phyloP scores from a whole-genome alignment of 2,888 invertebrate genomes.

The Folsomia candida region DNA sequence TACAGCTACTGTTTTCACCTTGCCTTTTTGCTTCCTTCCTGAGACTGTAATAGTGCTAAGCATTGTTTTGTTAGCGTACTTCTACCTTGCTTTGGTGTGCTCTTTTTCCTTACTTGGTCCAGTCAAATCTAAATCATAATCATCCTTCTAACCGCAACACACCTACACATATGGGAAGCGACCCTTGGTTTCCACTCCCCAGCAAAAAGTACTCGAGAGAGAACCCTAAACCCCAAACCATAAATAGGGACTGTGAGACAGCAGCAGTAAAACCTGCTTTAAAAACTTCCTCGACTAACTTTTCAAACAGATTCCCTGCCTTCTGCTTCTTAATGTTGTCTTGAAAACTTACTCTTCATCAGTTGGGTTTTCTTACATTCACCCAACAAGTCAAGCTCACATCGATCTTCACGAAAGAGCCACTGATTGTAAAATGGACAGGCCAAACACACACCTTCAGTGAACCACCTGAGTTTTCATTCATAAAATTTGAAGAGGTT shows the following conservation, averaged over 20 bases:
- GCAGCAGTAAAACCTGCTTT: conserved; percentile 6
- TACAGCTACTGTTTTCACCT: conserved; percentile 20
- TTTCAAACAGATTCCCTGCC: neutral
- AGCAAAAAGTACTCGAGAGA: conserved; percentile 6
- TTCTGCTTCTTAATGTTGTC: neutral
- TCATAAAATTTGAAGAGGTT: conserved; percentile 20
- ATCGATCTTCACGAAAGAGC: conserved; percentile 18
- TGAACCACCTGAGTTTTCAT: conserved; percentile 10
- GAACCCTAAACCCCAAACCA: neutral
- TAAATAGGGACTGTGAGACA: neutral
- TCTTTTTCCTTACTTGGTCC: neutral
- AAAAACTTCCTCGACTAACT: neutral
- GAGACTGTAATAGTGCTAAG: conserved; percentile 7
- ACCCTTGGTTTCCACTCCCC: neutral
- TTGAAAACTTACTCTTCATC: neutral
- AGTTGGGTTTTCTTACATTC: conserved; percentile 18
- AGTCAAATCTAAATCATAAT: neutral
- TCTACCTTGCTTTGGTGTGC: no score
- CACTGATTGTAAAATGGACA: conserved; percentile 22
- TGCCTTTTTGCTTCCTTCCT: conserved; percentile 39
- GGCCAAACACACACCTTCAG: conserved; percentile 28
- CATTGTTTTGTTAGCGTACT: neutral
- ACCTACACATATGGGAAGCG: conserved; percentile 10
- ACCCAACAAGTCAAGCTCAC: conserved; percentile 18
- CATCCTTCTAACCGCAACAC: neutral